Conservation (phyloP, 2,888 invertebrate species). For the Beris morrisii region DNA sequence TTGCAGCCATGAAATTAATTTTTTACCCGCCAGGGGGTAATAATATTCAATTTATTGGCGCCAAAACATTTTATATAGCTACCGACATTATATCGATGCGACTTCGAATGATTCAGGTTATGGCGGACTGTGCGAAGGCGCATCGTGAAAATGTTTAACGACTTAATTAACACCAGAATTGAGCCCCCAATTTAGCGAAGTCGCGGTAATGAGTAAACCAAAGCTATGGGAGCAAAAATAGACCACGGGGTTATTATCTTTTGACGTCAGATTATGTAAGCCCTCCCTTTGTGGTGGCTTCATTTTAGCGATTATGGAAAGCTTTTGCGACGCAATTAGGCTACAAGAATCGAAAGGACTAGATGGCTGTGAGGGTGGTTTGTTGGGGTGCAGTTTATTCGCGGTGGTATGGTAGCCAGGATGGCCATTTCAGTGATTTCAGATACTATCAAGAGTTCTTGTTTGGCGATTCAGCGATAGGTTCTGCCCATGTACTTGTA, state of each 20-base stretch:
- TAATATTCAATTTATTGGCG: slow-evolving; percentile 18
- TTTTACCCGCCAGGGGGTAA: not conserved
- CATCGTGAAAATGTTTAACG: slow-evolving; percentile 21
- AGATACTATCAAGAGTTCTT: too few species aligned
- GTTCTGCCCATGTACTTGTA: too few species aligned
- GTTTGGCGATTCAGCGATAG: too few species aligned
- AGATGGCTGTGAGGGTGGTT: too few species aligned
- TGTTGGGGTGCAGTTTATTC: too few species aligned
- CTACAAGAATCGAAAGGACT: too few species aligned
- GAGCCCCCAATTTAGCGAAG: slow-evolving; percentile 17
- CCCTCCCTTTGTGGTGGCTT: not conserved
- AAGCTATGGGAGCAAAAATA: slow-evolving; percentile 21
- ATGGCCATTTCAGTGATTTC: too few species aligned
- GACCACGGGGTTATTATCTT: slow-evolving; percentile 15
- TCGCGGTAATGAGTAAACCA: slow-evolving; percentile 14
- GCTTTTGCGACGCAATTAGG: too few species aligned
- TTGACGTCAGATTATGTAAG: not conserved
- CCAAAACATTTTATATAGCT: slow-evolving; percentile 9
- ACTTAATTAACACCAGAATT: slow-evolving; percentile 29
- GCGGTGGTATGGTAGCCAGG: too few species aligned
- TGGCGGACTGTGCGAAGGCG: slow-evolving; percentile 3
- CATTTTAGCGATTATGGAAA: too few species aligned
- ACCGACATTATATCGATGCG: not conserved
- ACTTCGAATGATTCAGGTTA: not conserved
- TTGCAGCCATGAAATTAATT: too few species aligned